Evolutionary conservation across 2,797 vertebrate species (phyloP).

Genomic region (Rhynchonycteris naso): DNA sequence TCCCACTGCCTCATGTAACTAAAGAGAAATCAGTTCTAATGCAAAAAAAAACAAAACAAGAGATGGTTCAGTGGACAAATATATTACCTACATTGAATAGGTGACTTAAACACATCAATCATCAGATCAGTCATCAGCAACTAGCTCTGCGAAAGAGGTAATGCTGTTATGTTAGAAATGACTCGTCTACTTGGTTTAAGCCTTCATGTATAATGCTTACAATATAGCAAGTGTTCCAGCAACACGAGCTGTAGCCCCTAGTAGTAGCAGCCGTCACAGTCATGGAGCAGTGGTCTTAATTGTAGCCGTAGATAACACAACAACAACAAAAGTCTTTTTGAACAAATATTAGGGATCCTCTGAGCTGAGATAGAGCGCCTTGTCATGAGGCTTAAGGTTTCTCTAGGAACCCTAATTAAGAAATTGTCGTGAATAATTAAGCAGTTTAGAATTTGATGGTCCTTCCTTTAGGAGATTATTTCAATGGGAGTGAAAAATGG

Average conservation of each 20-base stretch:
- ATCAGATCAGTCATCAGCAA: background rate
- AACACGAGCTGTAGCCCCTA: background rate
- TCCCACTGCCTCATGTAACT: background rate
- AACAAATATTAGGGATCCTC: slow-evolving; percentile 1
- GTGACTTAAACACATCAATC: background rate
- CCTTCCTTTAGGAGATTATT: slow-evolving; percentile 49
- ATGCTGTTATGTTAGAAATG: background rate
- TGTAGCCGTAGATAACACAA: background rate
- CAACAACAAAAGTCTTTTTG: background rate
- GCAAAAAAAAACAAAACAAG: background rate
- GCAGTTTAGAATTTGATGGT: background rate
- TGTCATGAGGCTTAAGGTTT: background rate
- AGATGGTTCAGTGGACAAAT: background rate
- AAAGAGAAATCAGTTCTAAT: background rate
- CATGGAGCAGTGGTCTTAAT: background rate
- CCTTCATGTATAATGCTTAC: background rate
- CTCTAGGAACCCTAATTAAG: slow-evolving; percentile 11
- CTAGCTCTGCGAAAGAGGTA: background rate
- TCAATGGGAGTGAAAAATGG: background rate
- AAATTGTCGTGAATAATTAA: slow-evolving; percentile 58
- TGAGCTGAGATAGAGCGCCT: background rate
- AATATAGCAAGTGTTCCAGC: background rate
- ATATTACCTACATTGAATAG: background rate
- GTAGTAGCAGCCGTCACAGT: background rate
- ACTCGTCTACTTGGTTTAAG: background rate